phyloP scores from a whole-genome alignment of 2,113 vertebrate species.

The Callipepla californica region DNA sequence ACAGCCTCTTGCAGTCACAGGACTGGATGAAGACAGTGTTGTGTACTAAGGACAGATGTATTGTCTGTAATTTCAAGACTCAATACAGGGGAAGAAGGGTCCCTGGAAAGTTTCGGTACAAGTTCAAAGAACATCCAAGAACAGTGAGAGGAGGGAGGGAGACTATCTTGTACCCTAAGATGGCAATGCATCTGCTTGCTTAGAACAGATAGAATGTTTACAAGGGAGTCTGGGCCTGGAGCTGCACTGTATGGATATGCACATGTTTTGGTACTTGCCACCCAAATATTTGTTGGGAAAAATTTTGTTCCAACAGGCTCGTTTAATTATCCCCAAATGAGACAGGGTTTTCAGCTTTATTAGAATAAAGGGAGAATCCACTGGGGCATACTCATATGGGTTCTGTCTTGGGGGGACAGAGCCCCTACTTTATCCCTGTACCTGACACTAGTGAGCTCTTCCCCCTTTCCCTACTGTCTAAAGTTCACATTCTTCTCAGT shows the following conservation, averaged over 20 bases:
- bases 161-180: background rate
- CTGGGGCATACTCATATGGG: too few relatives aligned
- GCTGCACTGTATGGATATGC: background rate
- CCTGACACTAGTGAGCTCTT: too few relatives aligned
- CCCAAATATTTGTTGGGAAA: background rate
- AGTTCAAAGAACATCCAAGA: background rate
- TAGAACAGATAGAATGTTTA: background rate
- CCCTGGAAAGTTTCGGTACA: background rate
- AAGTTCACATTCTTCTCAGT: too few relatives aligned
- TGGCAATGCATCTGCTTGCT: background rate
- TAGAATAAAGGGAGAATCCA: too few relatives aligned
- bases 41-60: background rate
- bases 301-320: too few relatives aligned
- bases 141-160: background rate
- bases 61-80: background rate
- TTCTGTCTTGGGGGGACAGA: too few relatives aligned
- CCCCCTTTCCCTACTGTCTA: too few relatives aligned
- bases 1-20: background rate
- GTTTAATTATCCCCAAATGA: too few relatives aligned
- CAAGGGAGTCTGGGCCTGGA: background rate
- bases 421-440: too few relatives aligned
- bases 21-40: background rate
- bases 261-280: background rate
- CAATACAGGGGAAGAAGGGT: accelerated
- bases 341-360: too few relatives aligned